phyloP scores from a whole-genome alignment of 2,113 vertebrate species.

The Stercorarius parasiticus region DNA sequence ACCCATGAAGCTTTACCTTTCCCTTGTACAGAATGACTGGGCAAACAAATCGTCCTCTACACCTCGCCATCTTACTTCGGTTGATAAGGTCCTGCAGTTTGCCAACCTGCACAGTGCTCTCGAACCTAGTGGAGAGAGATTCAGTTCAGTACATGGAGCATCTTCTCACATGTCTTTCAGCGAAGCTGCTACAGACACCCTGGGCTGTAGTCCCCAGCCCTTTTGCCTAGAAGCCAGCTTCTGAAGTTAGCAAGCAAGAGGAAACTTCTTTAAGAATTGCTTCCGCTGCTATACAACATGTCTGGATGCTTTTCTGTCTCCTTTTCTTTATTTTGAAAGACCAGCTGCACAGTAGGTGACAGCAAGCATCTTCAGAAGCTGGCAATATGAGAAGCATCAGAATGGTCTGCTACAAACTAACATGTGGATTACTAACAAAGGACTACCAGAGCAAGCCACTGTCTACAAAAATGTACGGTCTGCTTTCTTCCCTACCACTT shows the following conservation, averaged over 20 bases:
- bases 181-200: neutral
- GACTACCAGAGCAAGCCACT: neutral
- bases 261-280: neutral
- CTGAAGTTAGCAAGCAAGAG: neutral
- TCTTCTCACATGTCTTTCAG: rapidly evolving
- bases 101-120: conserved; percentile 89
- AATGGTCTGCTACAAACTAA: neutral
- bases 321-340: neutral
- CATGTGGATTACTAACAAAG: rapidly evolving
- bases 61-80: conserved; percentile 94
- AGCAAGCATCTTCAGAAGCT: neutral
- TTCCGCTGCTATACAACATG: neutral
- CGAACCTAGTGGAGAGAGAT: conserved; percentile 78
- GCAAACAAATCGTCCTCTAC: conserved; percentile 94
- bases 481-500: neutral
- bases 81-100: conserved; percentile 94
- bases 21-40: conserved; percentile 97
- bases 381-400: neutral
- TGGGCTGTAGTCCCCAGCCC: neutral
- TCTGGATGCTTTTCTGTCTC: neutral
- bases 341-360: neutral
- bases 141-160: neutral
- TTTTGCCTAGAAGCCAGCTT: neutral
- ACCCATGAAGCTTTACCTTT: conserved; percentile 81
- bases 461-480: neutral